phyloP scores from a whole-genome alignment of 2,888 invertebrate genomes.

The Mimachlamys varia region DNA sequence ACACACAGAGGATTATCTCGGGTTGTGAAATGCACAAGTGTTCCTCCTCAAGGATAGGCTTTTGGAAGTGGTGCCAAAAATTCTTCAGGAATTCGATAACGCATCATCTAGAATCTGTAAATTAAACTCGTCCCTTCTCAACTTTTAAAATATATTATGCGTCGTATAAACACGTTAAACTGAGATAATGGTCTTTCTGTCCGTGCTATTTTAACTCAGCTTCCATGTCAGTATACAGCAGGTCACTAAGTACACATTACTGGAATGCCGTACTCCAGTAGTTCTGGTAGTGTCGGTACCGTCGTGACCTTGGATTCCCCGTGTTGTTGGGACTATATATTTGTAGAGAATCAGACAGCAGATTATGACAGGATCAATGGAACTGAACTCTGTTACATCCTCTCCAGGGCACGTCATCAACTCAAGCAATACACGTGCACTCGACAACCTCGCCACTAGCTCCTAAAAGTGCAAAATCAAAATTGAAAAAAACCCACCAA shows the following conservation, averaged over 20 bases:
- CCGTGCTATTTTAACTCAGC: not conserved
- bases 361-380: slow-evolving; percentile 20
- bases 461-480: not conserved
- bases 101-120: not conserved
- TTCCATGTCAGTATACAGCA: not conserved
- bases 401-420: slow-evolving; percentile 4
- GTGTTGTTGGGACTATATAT: not conserved
- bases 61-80: not conserved
- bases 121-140: not conserved
- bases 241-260: not conserved
- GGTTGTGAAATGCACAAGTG: not conserved
- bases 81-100: slow-evolving; percentile 19
- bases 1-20: not conserved
- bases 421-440: not conserved
- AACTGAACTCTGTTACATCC: not conserved
- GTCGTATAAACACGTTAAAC: not conserved
- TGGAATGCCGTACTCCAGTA: not conserved
- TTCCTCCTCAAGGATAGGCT: not conserved
- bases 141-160: not conserved
- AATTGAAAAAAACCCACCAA: not conserved
- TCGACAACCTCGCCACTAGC: not conserved
- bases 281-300: not conserved
- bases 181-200: not conserved
- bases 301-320: not conserved
- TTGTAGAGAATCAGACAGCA: not conserved